phyloP scores from a whole-genome alignment of 2,888 invertebrate genomes.

The Melanargia galathea region DNA sequence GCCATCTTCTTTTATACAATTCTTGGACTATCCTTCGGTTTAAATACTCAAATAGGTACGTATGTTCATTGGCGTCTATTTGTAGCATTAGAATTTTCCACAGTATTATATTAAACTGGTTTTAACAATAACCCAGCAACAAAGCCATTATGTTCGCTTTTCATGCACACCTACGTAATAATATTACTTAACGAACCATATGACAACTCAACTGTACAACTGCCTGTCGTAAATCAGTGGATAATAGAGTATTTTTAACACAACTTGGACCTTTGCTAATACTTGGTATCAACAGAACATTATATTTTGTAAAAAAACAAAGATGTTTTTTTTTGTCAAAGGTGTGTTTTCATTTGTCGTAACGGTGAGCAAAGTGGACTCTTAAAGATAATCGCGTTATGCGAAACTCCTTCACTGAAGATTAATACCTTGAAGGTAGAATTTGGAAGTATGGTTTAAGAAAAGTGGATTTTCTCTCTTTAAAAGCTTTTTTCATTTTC shows the following conservation, averaged over 20 bases:
- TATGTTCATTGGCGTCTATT: no score
- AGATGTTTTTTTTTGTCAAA: conserved; percentile 38
- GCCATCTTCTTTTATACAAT: no score
- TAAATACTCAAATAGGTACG: no score
- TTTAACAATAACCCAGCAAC: conserved; percentile 12
- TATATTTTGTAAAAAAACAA: conserved; percentile 38
- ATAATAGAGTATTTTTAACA: conserved; percentile 59
- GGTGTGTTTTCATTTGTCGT: conserved; percentile 37
- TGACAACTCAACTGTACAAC: conserved; percentile 39
- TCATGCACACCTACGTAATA: conserved; percentile 22
- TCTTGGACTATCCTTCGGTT: no score
- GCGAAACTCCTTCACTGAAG: conserved; percentile 51
- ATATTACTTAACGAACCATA: conserved; percentile 43
- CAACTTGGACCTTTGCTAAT: conserved; percentile 51
- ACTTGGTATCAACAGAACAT: conserved; percentile 34
- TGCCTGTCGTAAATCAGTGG: conserved; percentile 52
- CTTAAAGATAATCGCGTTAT: conserved; percentile 44
- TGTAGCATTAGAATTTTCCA: conserved; percentile 7
- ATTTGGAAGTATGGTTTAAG: neutral
- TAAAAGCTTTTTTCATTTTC: neutral
- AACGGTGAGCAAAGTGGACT: conserved; percentile 29
- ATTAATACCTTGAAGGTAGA: conserved; percentile 44
- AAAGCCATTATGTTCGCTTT: conserved; percentile 9
- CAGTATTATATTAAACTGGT: conserved; percentile 10
- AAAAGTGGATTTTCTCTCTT: neutral